Evolutionary conservation across 1,140 invertebrate species (phyloP).

Genomic region (Metopolophium dirhodum): DNA sequence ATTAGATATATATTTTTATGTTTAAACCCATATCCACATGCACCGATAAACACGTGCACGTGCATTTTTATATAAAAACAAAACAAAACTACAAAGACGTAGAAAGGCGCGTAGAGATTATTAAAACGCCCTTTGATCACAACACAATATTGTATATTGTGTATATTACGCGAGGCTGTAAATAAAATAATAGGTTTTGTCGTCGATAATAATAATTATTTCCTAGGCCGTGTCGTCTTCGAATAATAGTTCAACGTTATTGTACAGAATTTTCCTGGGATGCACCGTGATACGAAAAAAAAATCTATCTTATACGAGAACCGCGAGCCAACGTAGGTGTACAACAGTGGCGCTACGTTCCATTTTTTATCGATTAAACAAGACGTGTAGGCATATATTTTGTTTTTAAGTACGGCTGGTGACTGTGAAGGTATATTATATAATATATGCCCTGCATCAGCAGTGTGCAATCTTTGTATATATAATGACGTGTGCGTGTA

Average conservation of each 20-base stretch:
- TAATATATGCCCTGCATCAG: neutral
- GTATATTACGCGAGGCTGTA: neutral
- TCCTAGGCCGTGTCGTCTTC: neutral
- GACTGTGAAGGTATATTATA: neutral
- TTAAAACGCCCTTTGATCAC: neutral
- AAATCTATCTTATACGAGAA: neutral
- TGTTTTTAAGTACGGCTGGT: neutral
- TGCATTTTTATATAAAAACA: neutral
- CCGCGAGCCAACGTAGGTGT: neutral
- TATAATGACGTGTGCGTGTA: neutral
- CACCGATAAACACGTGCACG: neutral
- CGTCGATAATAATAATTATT: neutral
- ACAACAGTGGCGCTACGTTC: neutral
- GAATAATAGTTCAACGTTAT: neutral
- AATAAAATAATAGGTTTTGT: neutral
- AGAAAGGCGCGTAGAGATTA: neutral
- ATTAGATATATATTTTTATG: neutral
- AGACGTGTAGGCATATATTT: neutral
- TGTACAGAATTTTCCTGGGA: neutral
- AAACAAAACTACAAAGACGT: neutral
- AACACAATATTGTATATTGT: neutral
- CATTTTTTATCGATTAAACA: slow-evolving; percentile 3
- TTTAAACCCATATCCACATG: neutral
- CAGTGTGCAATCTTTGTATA: neutral
- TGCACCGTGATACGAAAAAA: neutral